Percentiles rank a stretch among this genome's conserved stretches.
These are phyloP conservation scores for Callopanchax toddi DNA, from an alignment of 2,113 vertebrate species.

Conservation along the genomic window DNA sequence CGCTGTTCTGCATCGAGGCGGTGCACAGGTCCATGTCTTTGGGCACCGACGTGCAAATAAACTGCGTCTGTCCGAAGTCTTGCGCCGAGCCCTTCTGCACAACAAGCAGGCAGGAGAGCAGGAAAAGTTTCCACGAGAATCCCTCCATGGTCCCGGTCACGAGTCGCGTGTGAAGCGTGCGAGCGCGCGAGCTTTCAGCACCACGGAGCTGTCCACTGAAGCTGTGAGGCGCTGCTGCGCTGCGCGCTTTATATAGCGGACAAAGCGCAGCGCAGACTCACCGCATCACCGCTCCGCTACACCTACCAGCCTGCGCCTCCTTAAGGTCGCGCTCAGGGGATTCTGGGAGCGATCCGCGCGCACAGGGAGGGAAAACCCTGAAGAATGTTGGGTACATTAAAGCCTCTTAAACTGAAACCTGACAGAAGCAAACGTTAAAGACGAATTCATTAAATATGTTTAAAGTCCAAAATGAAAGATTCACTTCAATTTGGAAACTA, in stretches of 20 bases:
- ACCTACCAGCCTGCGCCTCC: slow-evolving; percentile 59
- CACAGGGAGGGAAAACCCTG: not conserved
- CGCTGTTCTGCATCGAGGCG: slow-evolving; percentile 87
- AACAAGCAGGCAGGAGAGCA: slow-evolving; percentile 73
- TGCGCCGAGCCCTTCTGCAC: slow-evolving; percentile 77
- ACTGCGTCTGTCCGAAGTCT: slow-evolving; percentile 91
- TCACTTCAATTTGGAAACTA: no score
- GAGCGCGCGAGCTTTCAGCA: slow-evolving; percentile 49
- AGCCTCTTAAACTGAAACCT: no score
- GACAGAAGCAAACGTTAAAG: no score
- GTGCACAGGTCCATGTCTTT: slow-evolving; percentile 94
- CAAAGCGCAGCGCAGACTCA: slow-evolving; percentile 52
- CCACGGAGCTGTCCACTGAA: slow-evolving; percentile 75
- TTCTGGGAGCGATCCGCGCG: not conserved
- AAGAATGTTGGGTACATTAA: not conserved
- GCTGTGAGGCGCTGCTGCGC: slow-evolving; percentile 46
- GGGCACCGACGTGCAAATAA: slow-evolving; percentile 98
- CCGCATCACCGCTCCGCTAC: slow-evolving; percentile 62
- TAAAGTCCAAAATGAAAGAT: no score
- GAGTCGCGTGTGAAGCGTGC: not conserved
- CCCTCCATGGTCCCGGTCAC: slow-evolving; percentile 63
- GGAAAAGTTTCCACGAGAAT: slow-evolving; percentile 80
- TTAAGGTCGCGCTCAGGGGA: slow-evolving; percentile 73
- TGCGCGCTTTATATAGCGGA: slow-evolving; percentile 75
- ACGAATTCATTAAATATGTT: no score